These are phyloP conservation scores for Hypsibius dujardini DNA, from an alignment of 1,140 invertebrate species.

Conservation along the genomic window DNA sequence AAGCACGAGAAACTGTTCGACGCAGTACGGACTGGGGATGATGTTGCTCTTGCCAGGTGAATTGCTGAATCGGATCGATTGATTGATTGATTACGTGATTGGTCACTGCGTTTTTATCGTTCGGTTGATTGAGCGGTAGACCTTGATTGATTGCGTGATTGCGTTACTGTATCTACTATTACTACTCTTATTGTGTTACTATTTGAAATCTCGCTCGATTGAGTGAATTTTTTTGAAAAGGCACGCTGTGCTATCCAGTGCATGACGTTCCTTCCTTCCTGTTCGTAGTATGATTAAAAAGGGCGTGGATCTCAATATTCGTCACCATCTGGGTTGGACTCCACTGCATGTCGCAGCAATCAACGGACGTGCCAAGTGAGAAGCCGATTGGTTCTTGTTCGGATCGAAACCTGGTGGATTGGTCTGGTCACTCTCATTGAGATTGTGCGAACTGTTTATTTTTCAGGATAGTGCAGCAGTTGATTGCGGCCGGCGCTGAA, in stretches of 20 bases:
- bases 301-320: neutral
- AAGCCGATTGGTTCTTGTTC: neutral
- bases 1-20: too few relatives aligned
- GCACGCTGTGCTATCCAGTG: neutral
- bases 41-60: too few relatives aligned
- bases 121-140: neutral
- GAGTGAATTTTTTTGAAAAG: neutral
- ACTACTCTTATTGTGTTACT: neutral
- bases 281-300: neutral
- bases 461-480: constrained; percentile 40
- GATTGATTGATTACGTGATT: too few relatives aligned
- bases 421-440: neutral
- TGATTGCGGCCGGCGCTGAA: constrained; percentile 57
- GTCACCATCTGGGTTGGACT: constrained; percentile 53
- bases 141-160: neutral
- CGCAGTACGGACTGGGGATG: too few relatives aligned
- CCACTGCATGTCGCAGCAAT: constrained; percentile 62
- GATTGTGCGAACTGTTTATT: neutral
- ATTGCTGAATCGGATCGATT: too few relatives aligned
- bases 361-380: constrained; percentile 41
- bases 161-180: neutral
- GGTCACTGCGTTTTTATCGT: too few relatives aligned
- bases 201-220: neutral
- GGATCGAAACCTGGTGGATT: neutral
- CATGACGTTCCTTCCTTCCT: neutral